A percentile compares a stretch with the other conserved stretches of the same genome.
Conservation (phyloP, 2,888 invertebrate genomes). For the Merodon equestris region DNA sequence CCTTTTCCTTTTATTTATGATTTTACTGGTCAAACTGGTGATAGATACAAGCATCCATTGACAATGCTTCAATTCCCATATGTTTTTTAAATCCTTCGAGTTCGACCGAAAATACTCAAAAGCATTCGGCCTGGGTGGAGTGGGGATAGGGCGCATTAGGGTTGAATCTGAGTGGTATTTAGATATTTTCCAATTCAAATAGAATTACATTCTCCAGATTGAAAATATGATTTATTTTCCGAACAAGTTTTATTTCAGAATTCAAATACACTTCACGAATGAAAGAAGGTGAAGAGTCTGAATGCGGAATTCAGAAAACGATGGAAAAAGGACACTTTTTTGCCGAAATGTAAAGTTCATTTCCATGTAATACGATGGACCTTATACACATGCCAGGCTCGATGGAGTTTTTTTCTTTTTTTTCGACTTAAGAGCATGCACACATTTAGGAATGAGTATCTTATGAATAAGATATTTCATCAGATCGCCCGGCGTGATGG, state of each 20-base stretch:
- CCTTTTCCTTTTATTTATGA: constrained; percentile 25
- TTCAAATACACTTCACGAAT: constrained; percentile 8
- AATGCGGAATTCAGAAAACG: not conserved
- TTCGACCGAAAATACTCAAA: constrained; percentile 25
- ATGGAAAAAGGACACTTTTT: constrained; percentile 30
- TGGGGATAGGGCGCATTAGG: not conserved
- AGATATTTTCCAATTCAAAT: constrained; percentile 58
- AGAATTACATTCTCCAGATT: constrained; percentile 58
- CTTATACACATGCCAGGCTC: not conserved
- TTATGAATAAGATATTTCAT: constrained; percentile 53
- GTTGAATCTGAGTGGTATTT: constrained; percentile 10
- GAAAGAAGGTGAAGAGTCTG: not conserved
- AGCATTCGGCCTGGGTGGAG: constrained; percentile 18
- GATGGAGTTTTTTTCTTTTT: no score
- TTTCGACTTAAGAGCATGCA: constrained; percentile 1
- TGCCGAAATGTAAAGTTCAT: constrained; percentile 43
- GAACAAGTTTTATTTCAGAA: constrained; percentile 34
- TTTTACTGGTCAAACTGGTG: constrained; percentile 46
- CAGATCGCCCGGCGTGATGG: constrained; percentile 3
- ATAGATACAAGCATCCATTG: constrained; percentile 35
- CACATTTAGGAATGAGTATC: not conserved
- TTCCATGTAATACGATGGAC: constrained; percentile 33
- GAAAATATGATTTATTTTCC: constrained; percentile 62
- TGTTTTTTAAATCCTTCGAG: not conserved
- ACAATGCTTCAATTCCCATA: constrained; percentile 27